Percentiles rank a stretch among this genome's conserved stretches.
Conservation (phyloP, 1,140 invertebrate genomes). For the Drosophila kanapiae region DNA sequence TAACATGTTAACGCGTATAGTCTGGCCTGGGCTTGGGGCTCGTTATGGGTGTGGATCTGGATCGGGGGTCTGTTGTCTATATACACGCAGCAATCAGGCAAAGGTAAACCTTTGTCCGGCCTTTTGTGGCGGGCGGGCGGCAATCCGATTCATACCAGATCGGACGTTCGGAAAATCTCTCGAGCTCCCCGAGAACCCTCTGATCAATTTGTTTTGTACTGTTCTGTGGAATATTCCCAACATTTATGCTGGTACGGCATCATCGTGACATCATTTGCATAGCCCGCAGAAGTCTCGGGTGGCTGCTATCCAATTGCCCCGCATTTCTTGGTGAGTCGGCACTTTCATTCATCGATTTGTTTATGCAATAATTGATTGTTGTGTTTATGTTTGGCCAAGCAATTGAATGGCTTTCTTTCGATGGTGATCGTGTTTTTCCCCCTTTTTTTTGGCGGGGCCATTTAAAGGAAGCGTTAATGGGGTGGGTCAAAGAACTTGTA, state of each 20-base stretch:
- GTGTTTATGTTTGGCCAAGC: slow-evolving; percentile 45
- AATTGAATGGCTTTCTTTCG: slow-evolving; percentile 42
- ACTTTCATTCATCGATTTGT: slow-evolving; percentile 55
- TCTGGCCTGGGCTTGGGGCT: slow-evolving; percentile 10
- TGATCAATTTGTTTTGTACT: slow-evolving; percentile 68
- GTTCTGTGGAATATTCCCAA: slow-evolving; percentile 73
- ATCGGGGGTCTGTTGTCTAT: slow-evolving; percentile 10
- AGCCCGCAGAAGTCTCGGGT: slow-evolving; percentile 12
- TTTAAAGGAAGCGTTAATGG: neutral
- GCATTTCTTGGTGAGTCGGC: slow-evolving; percentile 34
- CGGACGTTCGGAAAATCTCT: slow-evolving; percentile 17
- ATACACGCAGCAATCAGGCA: slow-evolving; percentile 19
- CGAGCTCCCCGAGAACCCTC: slow-evolving; percentile 30
- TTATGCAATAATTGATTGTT: slow-evolving; percentile 52
- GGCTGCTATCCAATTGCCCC: slow-evolving; percentile 26
- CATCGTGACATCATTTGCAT: slow-evolving; percentile 74
- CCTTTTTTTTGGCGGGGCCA: neutral
- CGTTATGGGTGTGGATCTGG: slow-evolving; percentile 8
- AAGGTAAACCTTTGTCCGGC: slow-evolving; percentile 34
- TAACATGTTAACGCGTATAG: slow-evolving; percentile 43
- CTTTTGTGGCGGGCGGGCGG: slow-evolving; percentile 15
- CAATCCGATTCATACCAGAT: slow-evolving; percentile 32
- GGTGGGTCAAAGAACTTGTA: slow-evolving; percentile 30
- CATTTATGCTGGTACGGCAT: slow-evolving; percentile 63
- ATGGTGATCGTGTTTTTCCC: neutral